Conservation (phyloP, 2,797 vertebrate species). For the Crenichthys baileyi region DNA sequence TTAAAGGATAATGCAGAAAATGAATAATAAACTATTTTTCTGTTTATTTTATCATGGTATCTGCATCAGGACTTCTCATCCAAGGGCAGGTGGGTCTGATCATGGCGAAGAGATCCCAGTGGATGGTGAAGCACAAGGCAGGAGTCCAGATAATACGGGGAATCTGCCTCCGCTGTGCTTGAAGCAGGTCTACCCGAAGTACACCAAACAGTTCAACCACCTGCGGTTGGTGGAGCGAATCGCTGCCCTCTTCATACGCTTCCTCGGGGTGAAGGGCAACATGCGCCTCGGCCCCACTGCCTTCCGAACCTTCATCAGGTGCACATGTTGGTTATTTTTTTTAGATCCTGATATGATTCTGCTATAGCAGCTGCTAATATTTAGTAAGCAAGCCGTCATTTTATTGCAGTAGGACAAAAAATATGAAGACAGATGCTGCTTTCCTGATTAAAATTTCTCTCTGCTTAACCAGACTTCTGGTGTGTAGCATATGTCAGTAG, state of each 20-base stretch:
- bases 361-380: background rate
- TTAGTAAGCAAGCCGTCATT: background rate
- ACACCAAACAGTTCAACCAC: conserved; percentile 91
- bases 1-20: background rate
- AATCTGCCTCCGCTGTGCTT: conserved; percentile 87
- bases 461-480: background rate
- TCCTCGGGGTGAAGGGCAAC: conserved; percentile 93
- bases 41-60: background rate
- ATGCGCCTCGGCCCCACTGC: conserved; percentile 92
- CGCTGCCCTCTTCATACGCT: conserved; percentile 89
- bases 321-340: background rate
- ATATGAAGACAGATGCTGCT: background rate
- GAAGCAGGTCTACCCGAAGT: conserved; percentile 97
- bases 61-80: conserved; percentile 55
- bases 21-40: background rate
- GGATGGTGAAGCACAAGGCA: conserved; percentile 40
- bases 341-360: background rate
- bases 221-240: conserved; percentile 91
- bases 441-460: background rate
- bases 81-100: conserved; percentile 24
- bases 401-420: background rate
- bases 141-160: conserved; percentile 19
- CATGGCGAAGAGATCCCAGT: conserved; percentile 60
- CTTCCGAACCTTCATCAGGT: conserved; percentile 96
- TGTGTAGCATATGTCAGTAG: background rate